A percentile compares a stretch with the other conserved stretches of the same genome.
These are phyloP conservation scores for Sitta carolinensis DNA, from an alignment of 2,797 vertebrate species.

Conservation along the genomic window DNA sequence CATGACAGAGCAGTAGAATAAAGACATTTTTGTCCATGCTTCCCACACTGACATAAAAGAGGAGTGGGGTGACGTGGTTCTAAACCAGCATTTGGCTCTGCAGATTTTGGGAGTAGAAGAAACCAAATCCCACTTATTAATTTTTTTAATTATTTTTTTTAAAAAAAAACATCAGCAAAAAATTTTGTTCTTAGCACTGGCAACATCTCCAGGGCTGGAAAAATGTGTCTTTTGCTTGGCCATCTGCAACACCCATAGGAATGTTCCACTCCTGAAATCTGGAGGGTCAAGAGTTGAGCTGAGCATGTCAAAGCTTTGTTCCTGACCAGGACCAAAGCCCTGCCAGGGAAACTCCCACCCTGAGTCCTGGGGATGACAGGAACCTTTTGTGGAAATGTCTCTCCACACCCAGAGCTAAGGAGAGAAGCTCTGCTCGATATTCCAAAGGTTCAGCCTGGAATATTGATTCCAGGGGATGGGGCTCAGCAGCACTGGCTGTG, in stretches of 20 bases:
- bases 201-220: not conserved
- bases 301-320: not conserved
- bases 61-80: not conserved
- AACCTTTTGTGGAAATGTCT: not conserved
- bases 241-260: not conserved
- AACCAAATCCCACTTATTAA: not conserved
- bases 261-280: not conserved
- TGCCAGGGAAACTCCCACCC: not conserved
- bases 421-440: not conserved
- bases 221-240: not conserved
- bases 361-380: not conserved
- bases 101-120: not conserved
- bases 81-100: not conserved
- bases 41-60: not conserved
- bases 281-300: constrained; percentile 32
- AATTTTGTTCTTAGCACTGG: not conserved
- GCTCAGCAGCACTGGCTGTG: not conserved
- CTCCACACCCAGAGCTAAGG: constrained; percentile 26
- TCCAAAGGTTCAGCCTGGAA: not conserved
- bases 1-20: not conserved
- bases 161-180: not conserved
- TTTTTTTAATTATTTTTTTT: not conserved
- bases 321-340: not conserved
- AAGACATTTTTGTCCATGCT: not conserved
- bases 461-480: not conserved